Evolutionary conservation across 2,888 invertebrate species (phyloP).

Genomic region (Ectemnius continuus): DNA sequence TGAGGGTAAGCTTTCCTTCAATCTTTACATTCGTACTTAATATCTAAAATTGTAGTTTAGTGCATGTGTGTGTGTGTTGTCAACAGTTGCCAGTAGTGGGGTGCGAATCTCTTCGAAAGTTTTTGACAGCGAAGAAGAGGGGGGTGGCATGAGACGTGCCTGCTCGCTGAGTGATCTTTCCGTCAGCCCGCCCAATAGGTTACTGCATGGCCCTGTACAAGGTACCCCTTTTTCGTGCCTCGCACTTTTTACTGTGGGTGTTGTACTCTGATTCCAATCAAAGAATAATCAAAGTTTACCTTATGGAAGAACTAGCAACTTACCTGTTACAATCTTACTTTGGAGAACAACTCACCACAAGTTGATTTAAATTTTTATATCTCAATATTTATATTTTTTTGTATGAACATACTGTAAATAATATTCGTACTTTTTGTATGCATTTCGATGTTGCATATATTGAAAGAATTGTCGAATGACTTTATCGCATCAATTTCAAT

Average conservation of each 20-base stretch:
- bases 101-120: slow-evolving; percentile 72
- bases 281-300: no score
- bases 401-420: no score
- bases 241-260: slow-evolving; percentile 11
- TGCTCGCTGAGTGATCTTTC: slow-evolving; percentile 90
- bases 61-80: slow-evolving; percentile 76
- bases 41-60: slow-evolving; percentile 64
- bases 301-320: no score
- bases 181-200: slow-evolving; percentile 81
- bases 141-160: slow-evolving; percentile 86
- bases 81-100: slow-evolving; percentile 75
- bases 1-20: not conserved
- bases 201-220: slow-evolving; percentile 82
- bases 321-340: no score
- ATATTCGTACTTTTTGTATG: not conserved
- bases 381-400: not conserved
- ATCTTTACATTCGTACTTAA: not conserved
- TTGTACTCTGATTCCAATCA: no score
- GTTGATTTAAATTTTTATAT: not conserved
- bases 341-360: no score
- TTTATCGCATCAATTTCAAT: not conserved
- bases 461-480: slow-evolving; percentile 15
- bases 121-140: slow-evolving; percentile 77
- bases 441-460: not conserved
- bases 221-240: slow-evolving; percentile 77